A percentile compares a stretch with the other conserved stretches of the same genome.
phyloP scores from a whole-genome alignment of 2,888 invertebrate genomes.

The Lochmaea capreae region DNA sequence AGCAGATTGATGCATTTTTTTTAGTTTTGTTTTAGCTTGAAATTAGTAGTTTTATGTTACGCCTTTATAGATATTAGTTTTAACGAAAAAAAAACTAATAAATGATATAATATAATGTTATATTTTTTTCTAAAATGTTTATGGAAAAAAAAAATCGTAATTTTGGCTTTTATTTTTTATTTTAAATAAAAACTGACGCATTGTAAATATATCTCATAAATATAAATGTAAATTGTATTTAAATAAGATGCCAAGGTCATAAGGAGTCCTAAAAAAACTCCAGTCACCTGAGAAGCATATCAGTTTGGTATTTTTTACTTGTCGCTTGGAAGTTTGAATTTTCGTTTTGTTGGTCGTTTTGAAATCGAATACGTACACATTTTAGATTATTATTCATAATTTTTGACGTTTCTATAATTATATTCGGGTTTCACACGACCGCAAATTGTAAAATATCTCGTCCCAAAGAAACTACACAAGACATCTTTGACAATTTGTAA shows the following conservation, averaged over 20 bases:
- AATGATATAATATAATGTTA: conserved; percentile 1
- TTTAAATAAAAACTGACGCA: conserved; percentile 14
- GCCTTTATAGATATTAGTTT: conserved; percentile 17
- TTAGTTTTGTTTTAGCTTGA: conserved; percentile 32
- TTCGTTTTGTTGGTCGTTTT: conserved; percentile 11
- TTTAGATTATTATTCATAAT: neutral
- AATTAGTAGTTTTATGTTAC: conserved; percentile 33
- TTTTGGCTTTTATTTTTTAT: conserved; percentile 14
- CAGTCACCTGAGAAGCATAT: conserved; percentile 30
- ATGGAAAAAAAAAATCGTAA: neutral
- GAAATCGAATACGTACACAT: neutral
- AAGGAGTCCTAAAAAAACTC: conserved; percentile 35
- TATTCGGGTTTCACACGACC: no score
- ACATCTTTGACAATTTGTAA: no score
- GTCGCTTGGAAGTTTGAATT: conserved; percentile 2
- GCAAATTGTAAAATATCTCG: no score
- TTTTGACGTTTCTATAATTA: neutral
- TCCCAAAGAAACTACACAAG: no score
- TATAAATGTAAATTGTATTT: conserved; percentile 4
- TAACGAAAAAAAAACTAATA: conserved; percentile 8
- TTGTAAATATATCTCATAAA: neutral
- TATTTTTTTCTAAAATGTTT: conserved; percentile 12
- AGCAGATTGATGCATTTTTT: conserved; percentile 41
- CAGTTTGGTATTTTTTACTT: conserved; percentile 7
- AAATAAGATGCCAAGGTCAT: conserved; percentile 38